phyloP scores from a whole-genome alignment of 2,113 vertebrate genomes.

The Telmatochromis bifrenatus region DNA sequence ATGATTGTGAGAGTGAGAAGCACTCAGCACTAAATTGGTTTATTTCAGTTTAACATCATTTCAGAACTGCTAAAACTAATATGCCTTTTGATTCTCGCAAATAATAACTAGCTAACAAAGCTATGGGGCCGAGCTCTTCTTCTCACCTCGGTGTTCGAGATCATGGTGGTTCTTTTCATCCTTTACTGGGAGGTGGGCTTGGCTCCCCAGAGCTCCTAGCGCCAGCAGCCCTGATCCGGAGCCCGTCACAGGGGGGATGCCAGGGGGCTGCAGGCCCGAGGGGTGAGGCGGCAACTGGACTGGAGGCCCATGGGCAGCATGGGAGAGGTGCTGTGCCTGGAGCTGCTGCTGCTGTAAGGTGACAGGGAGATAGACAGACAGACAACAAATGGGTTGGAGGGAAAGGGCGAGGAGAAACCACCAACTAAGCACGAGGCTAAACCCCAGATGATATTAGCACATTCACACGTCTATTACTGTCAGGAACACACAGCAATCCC shows the following conservation, averaged over 20 bases:
- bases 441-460: conserved; percentile 35
- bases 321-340: conserved; percentile 94
- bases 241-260: conserved; percentile 81
- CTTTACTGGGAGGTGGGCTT: conserved; percentile 89
- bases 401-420: conserved; percentile 24
- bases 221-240: conserved; percentile 88
- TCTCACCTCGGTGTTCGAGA: conserved; percentile 89
- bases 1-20: conserved; percentile 16
- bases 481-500: conserved; percentile 13
- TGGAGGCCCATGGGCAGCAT: conserved; percentile 87
- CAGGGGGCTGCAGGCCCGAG: conserved; percentile 88
- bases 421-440: conserved; percentile 18
- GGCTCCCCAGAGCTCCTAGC: conserved; percentile 85
- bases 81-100: background rate
- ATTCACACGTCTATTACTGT: conserved; percentile 47
- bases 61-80: background rate
- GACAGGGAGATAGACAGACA: conserved; percentile 43
- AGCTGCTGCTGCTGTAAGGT: conserved; percentile 92
- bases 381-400: conserved; percentile 59
- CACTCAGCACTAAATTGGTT: background rate
- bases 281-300: conserved; percentile 90
- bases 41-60: conserved; percentile 10
- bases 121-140: background rate
- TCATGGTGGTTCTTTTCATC: conserved; percentile 97
- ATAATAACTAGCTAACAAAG: background rate